These are phyloP conservation scores for Prunella strophiata DNA, from an alignment of 2,797 vertebrate species.

Conservation along the genomic window DNA sequence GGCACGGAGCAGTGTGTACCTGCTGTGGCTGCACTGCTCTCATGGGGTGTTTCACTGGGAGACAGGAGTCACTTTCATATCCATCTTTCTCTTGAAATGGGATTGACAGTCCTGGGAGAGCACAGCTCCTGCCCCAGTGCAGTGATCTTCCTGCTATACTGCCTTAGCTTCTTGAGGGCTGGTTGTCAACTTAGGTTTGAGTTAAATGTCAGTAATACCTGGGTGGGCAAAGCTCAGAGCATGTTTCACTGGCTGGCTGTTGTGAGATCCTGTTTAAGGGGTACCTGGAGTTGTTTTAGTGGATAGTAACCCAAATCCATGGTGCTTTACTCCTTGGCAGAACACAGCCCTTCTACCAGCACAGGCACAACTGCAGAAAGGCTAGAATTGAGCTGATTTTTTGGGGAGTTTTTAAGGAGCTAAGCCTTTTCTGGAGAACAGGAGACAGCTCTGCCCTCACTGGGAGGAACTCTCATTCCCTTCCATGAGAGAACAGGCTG, in stretches of 20 bases:
- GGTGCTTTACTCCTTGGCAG: neutral
- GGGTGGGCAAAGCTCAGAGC: neutral
- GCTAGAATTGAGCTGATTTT: neutral
- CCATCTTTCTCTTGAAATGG: neutral
- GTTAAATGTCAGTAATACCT: neutral
- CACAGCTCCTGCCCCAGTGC: neutral
- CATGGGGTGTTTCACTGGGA: fast-evolving
- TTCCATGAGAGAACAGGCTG: neutral
- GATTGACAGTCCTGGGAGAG: neutral
- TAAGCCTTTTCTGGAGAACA: neutral
- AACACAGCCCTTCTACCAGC: neutral
- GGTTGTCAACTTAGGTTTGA: neutral
- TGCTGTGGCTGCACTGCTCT: fast-evolving
- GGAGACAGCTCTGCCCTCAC: neutral
- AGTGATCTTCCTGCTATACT: neutral
- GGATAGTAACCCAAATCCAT: fast-evolving
- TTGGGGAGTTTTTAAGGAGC: neutral
- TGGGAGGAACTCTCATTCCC: neutral
- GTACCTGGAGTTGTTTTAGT: neutral
- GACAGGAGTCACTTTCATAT: neutral
- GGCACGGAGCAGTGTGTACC: neutral
- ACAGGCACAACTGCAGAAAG: neutral
- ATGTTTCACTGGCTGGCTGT: neutral
- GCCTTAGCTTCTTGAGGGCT: neutral
- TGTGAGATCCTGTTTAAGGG: fast-evolving